Conservation (phyloP, 2,888 invertebrate species). For the Epirrhoe tristata region DNA sequence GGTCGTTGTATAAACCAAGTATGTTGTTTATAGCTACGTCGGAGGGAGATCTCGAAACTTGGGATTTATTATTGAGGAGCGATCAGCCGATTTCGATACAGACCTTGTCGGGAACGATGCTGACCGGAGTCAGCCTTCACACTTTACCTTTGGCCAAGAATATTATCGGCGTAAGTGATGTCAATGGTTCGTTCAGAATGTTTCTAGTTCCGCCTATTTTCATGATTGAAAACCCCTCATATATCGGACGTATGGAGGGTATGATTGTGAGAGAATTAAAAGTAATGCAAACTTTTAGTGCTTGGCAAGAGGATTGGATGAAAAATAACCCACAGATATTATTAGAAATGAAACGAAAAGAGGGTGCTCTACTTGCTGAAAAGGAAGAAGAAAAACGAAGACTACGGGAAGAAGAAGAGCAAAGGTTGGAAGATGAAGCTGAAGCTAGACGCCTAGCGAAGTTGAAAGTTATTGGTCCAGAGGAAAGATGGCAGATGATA, state of each 20-base stretch:
- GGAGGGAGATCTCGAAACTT: constrained; percentile 92
- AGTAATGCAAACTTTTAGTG: constrained; percentile 78
- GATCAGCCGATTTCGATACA: constrained; percentile 89
- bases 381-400: constrained; percentile 74
- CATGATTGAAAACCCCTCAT: constrained; percentile 71
- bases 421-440: constrained; percentile 78
- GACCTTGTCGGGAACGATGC: constrained; percentile 87
- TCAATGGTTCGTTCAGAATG: constrained; percentile 88
- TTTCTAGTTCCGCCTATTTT: constrained; percentile 85
- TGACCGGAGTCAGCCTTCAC: constrained; percentile 88
- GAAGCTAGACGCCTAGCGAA: constrained; percentile 77
- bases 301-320: constrained; percentile 88
- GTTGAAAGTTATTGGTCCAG: constrained; percentile 71
- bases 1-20: constrained; percentile 91
- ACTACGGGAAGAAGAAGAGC: constrained; percentile 73
- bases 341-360: constrained; percentile 71
- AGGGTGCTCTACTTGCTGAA: constrained; percentile 71
- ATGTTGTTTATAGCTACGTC: constrained; percentile 89
- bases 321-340: constrained; percentile 69
- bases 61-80: constrained; percentile 90
- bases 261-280: constrained; percentile 83
- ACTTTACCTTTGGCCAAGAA: constrained; percentile 83
- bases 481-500: constrained; percentile 86
- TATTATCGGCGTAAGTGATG: constrained; percentile 88
- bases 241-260: constrained; percentile 69